These are phyloP conservation scores for Calcarius ornatus DNA, from an alignment of 2,113 vertebrate genomes.

Conservation along the genomic window DNA sequence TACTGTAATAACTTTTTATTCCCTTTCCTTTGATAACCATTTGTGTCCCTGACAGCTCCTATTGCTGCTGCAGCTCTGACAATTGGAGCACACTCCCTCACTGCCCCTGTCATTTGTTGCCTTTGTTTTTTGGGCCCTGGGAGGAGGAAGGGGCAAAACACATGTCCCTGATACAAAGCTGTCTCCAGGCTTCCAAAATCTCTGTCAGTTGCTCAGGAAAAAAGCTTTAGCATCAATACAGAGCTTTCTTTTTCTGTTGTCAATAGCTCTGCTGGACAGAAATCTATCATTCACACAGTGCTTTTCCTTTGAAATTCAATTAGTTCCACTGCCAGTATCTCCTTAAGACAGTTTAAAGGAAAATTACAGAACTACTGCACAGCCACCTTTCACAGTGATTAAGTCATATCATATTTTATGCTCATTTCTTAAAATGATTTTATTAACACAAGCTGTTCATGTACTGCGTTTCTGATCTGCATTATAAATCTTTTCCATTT, in stretches of 20 bases:
- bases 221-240: conserved; percentile 25
- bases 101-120: conserved; percentile 27
- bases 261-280: conserved; percentile 58
- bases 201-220: conserved; percentile 14
- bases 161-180: neutral
- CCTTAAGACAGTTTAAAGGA: conserved; percentile 36
- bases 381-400: conserved; percentile 29
- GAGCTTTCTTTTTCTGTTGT: conserved; percentile 48
- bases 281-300: conserved; percentile 50
- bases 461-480: conserved; percentile 5
- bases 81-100: neutral
- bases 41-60: neutral
- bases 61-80: neutral
- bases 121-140: conserved; percentile 11
- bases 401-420: conserved; percentile 51
- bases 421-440: conserved; percentile 52
- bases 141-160: conserved; percentile 12
- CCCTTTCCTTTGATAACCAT: neutral
- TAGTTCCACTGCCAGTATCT: conserved; percentile 37
- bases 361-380: conserved; percentile 24
- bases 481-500: conserved; percentile 4
- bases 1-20: neutral
- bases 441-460: conserved; percentile 51
- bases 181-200: conserved; percentile 52
- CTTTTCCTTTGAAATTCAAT: conserved; percentile 63